Conservation (phyloP, 2,797 vertebrate genomes). For the Oryzias dopingdopingensis region DNA sequence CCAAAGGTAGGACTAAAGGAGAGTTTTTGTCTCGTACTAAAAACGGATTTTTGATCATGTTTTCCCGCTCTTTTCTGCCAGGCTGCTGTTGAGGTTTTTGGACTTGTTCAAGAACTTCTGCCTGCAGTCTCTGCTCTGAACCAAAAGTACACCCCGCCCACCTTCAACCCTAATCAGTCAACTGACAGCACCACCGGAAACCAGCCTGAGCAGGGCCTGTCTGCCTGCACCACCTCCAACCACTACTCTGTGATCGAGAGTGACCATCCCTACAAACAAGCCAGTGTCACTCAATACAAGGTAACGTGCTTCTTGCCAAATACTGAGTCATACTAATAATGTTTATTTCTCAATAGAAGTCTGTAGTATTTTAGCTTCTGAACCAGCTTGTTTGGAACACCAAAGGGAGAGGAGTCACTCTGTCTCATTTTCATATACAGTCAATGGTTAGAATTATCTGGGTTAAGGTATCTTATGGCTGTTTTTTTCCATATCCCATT, state of each 20-base stretch:
- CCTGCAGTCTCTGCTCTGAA: conserved; percentile 96
- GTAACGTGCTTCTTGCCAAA: conserved; percentile 58
- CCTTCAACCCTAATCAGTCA: conserved; percentile 98
- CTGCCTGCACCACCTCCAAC: conserved; percentile 95
- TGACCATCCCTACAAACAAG: conserved; percentile 97
- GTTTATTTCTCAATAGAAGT: too few species aligned
- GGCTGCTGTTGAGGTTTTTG: conserved; percentile 99
- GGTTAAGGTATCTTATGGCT: too few species aligned
- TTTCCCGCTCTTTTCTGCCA: conserved; percentile 46
- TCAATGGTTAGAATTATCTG: too few species aligned
- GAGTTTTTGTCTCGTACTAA: neutral
- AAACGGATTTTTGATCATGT: neutral
- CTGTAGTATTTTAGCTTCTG: too few species aligned
- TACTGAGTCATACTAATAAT: too few species aligned
- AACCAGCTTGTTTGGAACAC: too few species aligned
- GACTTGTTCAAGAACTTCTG: conserved; percentile 93
- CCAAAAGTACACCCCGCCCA: conserved; percentile 96
- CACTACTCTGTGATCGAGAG: conserved; percentile 96
- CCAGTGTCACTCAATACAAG: conserved; percentile 94
- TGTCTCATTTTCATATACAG: too few species aligned
- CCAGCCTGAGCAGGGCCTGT: conserved; percentile 95
- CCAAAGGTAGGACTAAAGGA: conserved; percentile 83
- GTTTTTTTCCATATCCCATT: too few species aligned
- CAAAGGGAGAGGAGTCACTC: too few species aligned
- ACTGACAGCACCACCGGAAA: conserved; percentile 99